phyloP scores from a whole-genome alignment of 1,140 invertebrate species.

The Antheraea mylitta region DNA sequence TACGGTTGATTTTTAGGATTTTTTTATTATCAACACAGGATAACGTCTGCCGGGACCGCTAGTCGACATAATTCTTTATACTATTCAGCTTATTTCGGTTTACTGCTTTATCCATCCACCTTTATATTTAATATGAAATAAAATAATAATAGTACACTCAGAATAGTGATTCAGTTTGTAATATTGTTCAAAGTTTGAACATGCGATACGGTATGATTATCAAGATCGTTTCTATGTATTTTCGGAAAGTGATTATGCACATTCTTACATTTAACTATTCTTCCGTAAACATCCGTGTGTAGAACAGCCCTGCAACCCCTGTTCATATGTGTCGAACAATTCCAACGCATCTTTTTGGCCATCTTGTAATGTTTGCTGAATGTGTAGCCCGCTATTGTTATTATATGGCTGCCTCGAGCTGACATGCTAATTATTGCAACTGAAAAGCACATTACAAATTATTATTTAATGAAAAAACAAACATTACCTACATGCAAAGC shows the following conservation, averaged over 20 bases:
- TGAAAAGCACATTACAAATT: not conserved
- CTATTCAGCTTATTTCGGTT: too few relatives aligned
- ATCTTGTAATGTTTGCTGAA: constrained; percentile 11
- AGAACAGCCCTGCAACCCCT: constrained; percentile 32
- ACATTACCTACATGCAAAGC: too few relatives aligned
- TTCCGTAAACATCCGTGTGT: constrained; percentile 16
- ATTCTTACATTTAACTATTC: constrained; percentile 9
- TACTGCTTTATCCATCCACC: too few relatives aligned
- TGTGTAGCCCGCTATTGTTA: constrained; percentile 11
- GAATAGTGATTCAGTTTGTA: not conserved
- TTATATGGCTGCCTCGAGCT: constrained; percentile 1
- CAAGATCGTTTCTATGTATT: not conserved
- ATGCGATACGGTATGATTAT: not conserved
- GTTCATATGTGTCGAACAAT: constrained; percentile 32
- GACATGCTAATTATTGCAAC: not conserved
- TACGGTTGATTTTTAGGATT: too few relatives aligned
- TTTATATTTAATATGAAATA: not conserved
- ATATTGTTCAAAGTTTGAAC: not conserved
- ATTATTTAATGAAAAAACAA: not conserved
- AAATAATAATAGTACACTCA: not conserved
- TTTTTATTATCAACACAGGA: too few relatives aligned
- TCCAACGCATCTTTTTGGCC: constrained; percentile 19
- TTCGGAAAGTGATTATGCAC: constrained; percentile 12
- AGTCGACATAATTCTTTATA: too few relatives aligned
- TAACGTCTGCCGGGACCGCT: too few relatives aligned